phyloP scores from a whole-genome alignment of 2,797 vertebrate genomes.

The Paedocypris micromegethes region DNA sequence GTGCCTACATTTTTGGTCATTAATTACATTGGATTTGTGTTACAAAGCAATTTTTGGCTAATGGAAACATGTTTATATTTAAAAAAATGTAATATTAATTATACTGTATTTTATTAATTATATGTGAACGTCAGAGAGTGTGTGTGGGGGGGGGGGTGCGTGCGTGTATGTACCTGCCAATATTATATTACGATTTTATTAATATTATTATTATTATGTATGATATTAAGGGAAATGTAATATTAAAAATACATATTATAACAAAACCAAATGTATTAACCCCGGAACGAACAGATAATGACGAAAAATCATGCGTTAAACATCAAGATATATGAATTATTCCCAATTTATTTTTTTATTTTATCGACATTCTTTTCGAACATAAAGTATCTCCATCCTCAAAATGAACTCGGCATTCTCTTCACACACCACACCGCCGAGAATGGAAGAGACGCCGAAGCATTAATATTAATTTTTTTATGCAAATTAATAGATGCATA shows the following conservation, averaged over 20 bases:
- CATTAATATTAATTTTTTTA: constrained; percentile 18
- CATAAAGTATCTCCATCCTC: not conserved
- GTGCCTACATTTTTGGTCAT: too few relatives aligned
- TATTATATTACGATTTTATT: too few relatives aligned
- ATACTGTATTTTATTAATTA: not conserved
- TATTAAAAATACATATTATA: too few relatives aligned
- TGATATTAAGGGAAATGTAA: too few relatives aligned
- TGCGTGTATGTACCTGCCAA: too few relatives aligned
- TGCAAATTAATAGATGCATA: constrained; percentile 31
- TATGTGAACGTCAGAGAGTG: not conserved
- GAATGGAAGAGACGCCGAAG: constrained; percentile 5
- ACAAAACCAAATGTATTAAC: too few relatives aligned
- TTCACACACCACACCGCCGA: constrained; percentile 1
- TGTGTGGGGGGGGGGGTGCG: too few relatives aligned
- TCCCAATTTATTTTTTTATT: not conserved
- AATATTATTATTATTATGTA: too few relatives aligned
- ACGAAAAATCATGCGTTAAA: too few relatives aligned
- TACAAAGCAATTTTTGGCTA: too few relatives aligned
- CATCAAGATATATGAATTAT: not conserved
- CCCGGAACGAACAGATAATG: too few relatives aligned
- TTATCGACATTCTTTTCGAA: not conserved
- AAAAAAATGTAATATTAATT: not conserved
- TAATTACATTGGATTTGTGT: too few relatives aligned
- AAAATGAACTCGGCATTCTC: not conserved
- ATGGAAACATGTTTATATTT: not conserved